These are phyloP conservation scores for Dasyprocta punctata DNA, from an alignment of 2,113 vertebrate genomes.

Conservation along the genomic window DNA sequence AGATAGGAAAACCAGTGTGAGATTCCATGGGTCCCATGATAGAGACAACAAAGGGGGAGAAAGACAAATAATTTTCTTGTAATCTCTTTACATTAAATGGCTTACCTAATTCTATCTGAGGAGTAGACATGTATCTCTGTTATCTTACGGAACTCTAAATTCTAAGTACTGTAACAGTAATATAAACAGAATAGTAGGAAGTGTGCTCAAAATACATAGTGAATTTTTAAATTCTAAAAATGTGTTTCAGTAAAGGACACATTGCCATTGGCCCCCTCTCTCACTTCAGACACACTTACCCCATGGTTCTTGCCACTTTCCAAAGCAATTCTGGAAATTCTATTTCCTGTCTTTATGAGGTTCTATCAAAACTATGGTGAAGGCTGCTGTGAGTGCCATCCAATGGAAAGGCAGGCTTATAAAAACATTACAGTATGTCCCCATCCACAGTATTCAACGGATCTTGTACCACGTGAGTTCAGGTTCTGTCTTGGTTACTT, in stretches of 20 bases:
- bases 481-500: background rate
- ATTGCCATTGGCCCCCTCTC: background rate
- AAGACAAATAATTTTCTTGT: background rate
- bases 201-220: background rate
- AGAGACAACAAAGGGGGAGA: background rate
- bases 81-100: background rate
- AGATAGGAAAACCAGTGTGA: background rate
- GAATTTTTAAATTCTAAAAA: no score
- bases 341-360: background rate
- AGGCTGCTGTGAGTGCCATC: background rate
- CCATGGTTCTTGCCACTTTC: background rate
- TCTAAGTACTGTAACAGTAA: background rate
- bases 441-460: background rate
- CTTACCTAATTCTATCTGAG: background rate
- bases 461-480: background rate
- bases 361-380: background rate
- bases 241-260: background rate
- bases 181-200: background rate
- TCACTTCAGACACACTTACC: background rate
- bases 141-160: background rate
- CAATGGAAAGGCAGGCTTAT: background rate
- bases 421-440: background rate
- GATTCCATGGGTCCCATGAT: accelerated
- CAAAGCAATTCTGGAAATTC: background rate
- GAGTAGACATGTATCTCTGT: background rate